Evolutionary conservation across 2,888 invertebrate species (phyloP), one percentile per base, ranked within the genome.

Genomic region (Andrena fulva): DNA sequence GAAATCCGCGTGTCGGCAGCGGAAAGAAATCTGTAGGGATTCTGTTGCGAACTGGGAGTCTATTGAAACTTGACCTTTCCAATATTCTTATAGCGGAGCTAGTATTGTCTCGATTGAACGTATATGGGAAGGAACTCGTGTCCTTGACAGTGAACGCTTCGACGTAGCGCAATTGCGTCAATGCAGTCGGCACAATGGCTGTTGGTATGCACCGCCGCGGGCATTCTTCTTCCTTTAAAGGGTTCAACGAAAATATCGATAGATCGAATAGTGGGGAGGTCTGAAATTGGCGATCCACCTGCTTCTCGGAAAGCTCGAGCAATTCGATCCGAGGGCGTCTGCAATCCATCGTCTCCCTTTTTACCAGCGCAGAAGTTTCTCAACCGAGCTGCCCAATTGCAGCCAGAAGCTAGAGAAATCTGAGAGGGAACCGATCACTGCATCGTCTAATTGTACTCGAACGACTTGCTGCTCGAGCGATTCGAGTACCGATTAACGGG

Each of bases 121-220:
- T 56, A 20, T 35, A 31, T 63, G 67, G 67, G 50, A 80, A 73
- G 54, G 29, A 70, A 48, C 56, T 24, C 56, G 48, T 52, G 72
- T 72, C 80, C 80, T 80, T 80, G 80, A 63, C 80, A 80, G 48
- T 80, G 80, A 68, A 54, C 50, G 68, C 72, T 29, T 50, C 2
- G 56, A n/a, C 72, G 59, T n/a, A 48, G 24, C 64, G 81, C 80
- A 80, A 72, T 80, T 80, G 73, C 80, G 80, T 73, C 72, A 68
- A 73, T 80, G 73, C 80, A 52, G 67, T 63, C 56, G 35, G 16
- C 56, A 68, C 68, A 81, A 67, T 68, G 68, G 67, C 29, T 8
- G 50, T 80, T 80, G 68, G 68, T 80, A 80, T 73, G 80, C 73
- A 56, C 62, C n/a, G 5, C 56, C 42, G 56, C 48, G 56, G 42